Evolutionary conservation across 1,140 invertebrate genomes (phyloP).

Genomic region (Holcopasites calliopsidis): DNA sequence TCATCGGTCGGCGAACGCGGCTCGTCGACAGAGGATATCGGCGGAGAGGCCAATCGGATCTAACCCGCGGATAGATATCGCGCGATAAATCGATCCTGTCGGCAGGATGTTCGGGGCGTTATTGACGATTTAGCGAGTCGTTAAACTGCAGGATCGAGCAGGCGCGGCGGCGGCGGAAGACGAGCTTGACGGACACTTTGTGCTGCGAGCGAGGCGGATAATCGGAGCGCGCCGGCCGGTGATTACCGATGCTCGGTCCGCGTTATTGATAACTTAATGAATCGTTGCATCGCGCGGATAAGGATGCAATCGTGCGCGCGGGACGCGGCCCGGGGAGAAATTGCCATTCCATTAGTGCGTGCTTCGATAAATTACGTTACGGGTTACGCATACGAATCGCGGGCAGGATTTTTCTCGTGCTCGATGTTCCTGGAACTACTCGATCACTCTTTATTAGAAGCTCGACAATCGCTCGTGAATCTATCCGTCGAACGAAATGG

Average conservation of each 20-base stretch:
- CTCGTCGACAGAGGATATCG: not conserved
- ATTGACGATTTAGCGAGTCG: slow-evolving; percentile 45
- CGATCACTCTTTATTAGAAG: not conserved
- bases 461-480: not conserved
- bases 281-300: not conserved
- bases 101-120: slow-evolving; percentile 29
- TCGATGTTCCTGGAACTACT: not conserved
- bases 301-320: too few relatives aligned
- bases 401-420: not conserved
- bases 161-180: not conserved
- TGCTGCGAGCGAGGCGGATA: not conserved
- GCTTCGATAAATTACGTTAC: slow-evolving; percentile 12
- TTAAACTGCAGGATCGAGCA: slow-evolving; percentile 2
- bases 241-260: not conserved
- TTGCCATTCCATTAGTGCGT: slow-evolving; percentile 4
- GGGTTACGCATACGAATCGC: not conserved
- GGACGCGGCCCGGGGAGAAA: not conserved
- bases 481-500: too few relatives aligned
- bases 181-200: slow-evolving; percentile 14
- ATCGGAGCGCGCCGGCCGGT: not conserved
- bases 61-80: slow-evolving; percentile 21
- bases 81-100: slow-evolving; percentile 36
- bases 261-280: slow-evolving; percentile 37
- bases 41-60: not conserved
- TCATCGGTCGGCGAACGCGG: not conserved